Evolutionary conservation across 2,113 vertebrate species (phyloP).

Genomic region (Tachysurus vachellii): DNA sequence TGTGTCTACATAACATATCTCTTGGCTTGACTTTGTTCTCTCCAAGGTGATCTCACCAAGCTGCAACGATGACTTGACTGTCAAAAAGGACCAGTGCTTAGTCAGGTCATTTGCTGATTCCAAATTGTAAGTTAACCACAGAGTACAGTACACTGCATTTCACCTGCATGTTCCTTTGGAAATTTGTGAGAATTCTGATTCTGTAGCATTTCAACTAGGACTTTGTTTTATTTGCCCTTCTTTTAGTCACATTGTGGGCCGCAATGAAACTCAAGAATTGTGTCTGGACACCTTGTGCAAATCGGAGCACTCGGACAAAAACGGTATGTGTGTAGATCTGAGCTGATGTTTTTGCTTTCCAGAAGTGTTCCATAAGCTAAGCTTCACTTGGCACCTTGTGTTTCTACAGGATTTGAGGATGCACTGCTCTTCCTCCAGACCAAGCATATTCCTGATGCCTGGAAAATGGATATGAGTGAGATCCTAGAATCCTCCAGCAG

Average conservation of each 20-base stretch:
- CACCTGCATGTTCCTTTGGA: not conserved
- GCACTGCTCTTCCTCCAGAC: slow-evolving; percentile 79
- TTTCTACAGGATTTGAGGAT: slow-evolving; percentile 79
- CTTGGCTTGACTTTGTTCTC: slow-evolving; percentile 43
- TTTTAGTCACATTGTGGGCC: slow-evolving; percentile 82
- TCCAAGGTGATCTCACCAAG: slow-evolving; percentile 91
- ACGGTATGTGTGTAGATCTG: slow-evolving; percentile 71
- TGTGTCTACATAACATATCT: not conserved
- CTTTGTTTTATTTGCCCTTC: slow-evolving; percentile 22
- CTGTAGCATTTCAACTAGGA: not conserved
- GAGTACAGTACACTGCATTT: not conserved
- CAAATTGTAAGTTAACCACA: slow-evolving; percentile 90
- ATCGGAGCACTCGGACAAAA: slow-evolving; percentile 76
- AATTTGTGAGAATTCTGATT: not conserved
- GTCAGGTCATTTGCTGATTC: slow-evolving; percentile 92
- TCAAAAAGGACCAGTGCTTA: slow-evolving; percentile 98
- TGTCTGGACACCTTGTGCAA: slow-evolving; percentile 74
- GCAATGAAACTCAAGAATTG: slow-evolving; percentile 84
- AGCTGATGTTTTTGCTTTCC: not conserved
- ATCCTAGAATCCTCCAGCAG: slow-evolving; percentile 96
- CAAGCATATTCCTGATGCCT: slow-evolving; percentile 80
- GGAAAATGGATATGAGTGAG: slow-evolving; percentile 98
- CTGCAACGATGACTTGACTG: slow-evolving; percentile 89
- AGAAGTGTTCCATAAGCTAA: not conserved
- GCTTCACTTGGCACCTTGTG: not conserved